Evolutionary conservation across 2,797 vertebrate species (phyloP).

Genomic region (Spinus pinus): DNA sequence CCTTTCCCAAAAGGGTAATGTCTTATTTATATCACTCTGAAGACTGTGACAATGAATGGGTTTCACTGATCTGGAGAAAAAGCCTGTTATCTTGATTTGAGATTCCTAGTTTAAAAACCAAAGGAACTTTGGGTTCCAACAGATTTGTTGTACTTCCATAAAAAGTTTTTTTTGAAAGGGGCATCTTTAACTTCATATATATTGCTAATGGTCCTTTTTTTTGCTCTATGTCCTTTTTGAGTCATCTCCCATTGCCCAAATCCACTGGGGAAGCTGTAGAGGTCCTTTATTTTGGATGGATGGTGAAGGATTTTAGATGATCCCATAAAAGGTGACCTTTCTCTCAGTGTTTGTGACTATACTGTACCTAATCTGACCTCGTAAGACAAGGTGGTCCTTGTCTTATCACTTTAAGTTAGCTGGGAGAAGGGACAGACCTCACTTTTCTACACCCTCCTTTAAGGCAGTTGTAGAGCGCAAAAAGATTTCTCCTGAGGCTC

Average conservation of each 20-base stretch:
- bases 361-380: background rate
- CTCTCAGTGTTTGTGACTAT: background rate
- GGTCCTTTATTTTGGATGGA: background rate
- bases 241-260: background rate
- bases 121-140: background rate
- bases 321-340: background rate
- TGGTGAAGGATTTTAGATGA: background rate
- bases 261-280: background rate
- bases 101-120: background rate
- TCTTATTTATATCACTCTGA: background rate
- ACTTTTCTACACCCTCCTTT: background rate
- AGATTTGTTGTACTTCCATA: background rate
- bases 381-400: background rate
- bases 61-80: background rate
- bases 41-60: background rate
- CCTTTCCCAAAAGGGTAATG: accelerated
- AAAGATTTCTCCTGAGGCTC: background rate
- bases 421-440: background rate
- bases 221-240: background rate
- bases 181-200: background rate
- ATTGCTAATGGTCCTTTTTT: background rate
- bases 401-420: background rate
- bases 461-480: accelerated
- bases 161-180: background rate
- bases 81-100: background rate